phyloP scores from a whole-genome alignment of 1,140 invertebrate genomes.

The Hyphantria cunea region DNA sequence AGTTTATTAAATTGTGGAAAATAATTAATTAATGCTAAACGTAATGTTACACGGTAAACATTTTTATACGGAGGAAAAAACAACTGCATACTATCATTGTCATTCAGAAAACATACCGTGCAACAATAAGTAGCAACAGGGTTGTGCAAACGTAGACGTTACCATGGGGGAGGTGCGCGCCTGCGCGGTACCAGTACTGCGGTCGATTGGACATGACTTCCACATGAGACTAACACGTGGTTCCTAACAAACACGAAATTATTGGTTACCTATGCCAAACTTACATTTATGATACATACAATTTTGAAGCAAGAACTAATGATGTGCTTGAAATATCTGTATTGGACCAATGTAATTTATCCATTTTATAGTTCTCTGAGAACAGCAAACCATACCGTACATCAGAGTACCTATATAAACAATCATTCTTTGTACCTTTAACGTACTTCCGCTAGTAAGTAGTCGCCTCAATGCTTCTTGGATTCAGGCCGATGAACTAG shows the following conservation, averaged over 20 bases:
- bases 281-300: background rate
- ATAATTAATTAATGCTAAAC: no score
- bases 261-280: conserved; percentile 2
- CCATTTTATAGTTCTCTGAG: background rate
- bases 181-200: conserved; percentile 51
- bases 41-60: no score
- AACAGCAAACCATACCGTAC: no score
- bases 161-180: conserved; percentile 52
- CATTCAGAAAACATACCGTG: conserved; percentile 1
- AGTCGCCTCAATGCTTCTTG: conserved; percentile 39
- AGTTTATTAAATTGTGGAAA: no score
- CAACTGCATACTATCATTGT: conserved; percentile 3
- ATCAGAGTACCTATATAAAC: conserved; percentile 9
- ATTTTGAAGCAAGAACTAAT: background rate
- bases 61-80: no score
- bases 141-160: conserved; percentile 38
- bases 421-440: conserved; percentile 41
- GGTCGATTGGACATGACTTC: conserved; percentile 57
- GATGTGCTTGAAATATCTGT: background rate
- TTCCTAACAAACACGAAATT: conserved; percentile 36
- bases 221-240: conserved; percentile 67
- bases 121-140: conserved; percentile 35
- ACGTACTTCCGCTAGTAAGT: conserved; percentile 53
- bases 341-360: background rate
- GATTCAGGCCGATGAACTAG: conserved; percentile 62